Evolutionary conservation across 2,888 invertebrate genomes (phyloP).

Genomic region (Camptogramma bilineatum): DNA sequence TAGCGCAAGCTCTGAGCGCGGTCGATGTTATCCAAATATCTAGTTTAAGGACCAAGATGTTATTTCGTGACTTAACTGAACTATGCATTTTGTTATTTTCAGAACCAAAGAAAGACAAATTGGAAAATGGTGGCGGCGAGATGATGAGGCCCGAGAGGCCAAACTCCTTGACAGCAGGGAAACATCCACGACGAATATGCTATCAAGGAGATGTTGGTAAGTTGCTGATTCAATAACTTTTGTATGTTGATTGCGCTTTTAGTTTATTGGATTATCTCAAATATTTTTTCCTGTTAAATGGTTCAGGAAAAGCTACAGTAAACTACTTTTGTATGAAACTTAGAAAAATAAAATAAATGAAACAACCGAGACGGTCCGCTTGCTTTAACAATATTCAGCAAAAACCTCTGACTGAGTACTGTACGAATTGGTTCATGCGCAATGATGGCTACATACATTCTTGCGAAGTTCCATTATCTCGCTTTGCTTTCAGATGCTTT

Average conservation of each 20-base stretch:
- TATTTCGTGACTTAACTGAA: background rate
- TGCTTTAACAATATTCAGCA: slow-evolving; percentile 3
- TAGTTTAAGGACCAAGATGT: background rate
- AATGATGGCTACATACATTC: background rate
- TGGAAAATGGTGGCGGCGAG: slow-evolving; percentile 88
- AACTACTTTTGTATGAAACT: background rate
- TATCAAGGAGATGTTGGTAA: slow-evolving; percentile 90
- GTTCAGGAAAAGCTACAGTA: background rate
- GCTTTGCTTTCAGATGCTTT: background rate
- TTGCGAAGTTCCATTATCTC: background rate
- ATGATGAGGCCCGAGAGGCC: slow-evolving; percentile 90
- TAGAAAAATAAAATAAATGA: background rate
- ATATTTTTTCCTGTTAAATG: too few species aligned
- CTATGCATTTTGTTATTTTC: slow-evolving; percentile 72
- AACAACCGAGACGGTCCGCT: slow-evolving; percentile 1
- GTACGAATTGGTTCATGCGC: slow-evolving; percentile 3
- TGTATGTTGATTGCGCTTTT: background rate
- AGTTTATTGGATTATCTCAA: background rate
- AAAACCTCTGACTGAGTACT: slow-evolving; percentile 8
- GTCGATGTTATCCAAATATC: slow-evolving; percentile 12
- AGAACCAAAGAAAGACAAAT: slow-evolving; percentile 98
- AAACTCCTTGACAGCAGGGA: slow-evolving; percentile 91
- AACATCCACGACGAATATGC: slow-evolving; percentile 91
- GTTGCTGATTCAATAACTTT: slow-evolving; percentile 22
- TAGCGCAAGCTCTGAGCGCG: background rate